Conservation (phyloP, 2,888 invertebrate genomes). For the Euclidia mi region DNA sequence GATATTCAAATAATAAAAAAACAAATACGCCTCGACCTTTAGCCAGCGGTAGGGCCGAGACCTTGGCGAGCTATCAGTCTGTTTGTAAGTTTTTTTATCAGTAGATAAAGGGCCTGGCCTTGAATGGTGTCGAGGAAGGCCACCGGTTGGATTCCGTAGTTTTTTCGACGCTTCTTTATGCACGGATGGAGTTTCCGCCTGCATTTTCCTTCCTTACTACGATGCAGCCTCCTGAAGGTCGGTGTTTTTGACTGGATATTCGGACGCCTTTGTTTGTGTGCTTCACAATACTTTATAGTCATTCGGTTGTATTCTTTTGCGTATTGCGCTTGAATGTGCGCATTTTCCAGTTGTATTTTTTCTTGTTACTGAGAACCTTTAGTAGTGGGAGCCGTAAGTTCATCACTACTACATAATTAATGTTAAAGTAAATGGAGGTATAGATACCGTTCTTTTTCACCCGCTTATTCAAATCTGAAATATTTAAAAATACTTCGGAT, state of each 20-base stretch:
- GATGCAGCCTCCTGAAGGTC: slow-evolving; percentile 65
- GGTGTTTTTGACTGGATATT: slow-evolving; percentile 21
- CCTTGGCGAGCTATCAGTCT: slow-evolving; percentile 79
- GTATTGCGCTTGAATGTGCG: too few species aligned
- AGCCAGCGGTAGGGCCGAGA: slow-evolving; percentile 76
- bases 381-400: too few species aligned
- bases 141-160: slow-evolving; percentile 72
- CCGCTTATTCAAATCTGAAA: too few species aligned
- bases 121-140: slow-evolving; percentile 72
- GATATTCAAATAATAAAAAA: slow-evolving; percentile 56
- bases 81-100: slow-evolving; percentile 76
- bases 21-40: slow-evolving; percentile 79
- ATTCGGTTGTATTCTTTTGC: too few species aligned
- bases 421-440: too few species aligned
- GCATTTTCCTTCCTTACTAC: slow-evolving; percentile 78
- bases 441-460: too few species aligned
- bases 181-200: slow-evolving; percentile 75
- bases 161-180: slow-evolving; percentile 74
- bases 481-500: too few species aligned
- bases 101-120: slow-evolving; percentile 84
- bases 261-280: slow-evolving; percentile 8
- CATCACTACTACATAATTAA: too few species aligned
- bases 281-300: background rate
- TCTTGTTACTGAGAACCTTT: too few species aligned
- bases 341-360: too few species aligned